phyloP scores from a whole-genome alignment of 2,113 vertebrate genomes.

The Microtus ochrogaster region DNA sequence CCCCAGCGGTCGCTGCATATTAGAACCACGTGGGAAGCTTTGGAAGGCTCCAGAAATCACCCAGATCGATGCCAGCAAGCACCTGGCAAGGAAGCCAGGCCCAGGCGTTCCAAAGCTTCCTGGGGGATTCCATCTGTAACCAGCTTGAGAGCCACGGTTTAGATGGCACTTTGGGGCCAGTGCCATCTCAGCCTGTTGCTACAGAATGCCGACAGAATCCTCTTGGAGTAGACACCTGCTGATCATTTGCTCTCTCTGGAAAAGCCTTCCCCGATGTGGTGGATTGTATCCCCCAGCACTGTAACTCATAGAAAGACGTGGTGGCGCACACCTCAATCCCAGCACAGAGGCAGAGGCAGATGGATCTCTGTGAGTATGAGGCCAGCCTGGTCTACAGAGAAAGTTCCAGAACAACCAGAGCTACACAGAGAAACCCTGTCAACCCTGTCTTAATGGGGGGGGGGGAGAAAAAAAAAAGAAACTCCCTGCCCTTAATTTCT shows the following conservation, averaged over 20 bases:
- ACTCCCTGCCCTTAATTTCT: background rate
- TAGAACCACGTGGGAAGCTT: background rate
- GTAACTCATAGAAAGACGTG: background rate
- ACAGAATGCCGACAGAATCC: background rate
- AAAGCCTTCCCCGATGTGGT: background rate
- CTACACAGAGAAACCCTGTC: background rate
- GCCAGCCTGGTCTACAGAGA: background rate
- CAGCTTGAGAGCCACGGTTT: background rate
- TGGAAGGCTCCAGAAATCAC: conserved; percentile 27
- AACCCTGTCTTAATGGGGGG: background rate
- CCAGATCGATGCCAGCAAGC: background rate
- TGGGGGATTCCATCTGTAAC: background rate
- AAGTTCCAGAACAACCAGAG: background rate
- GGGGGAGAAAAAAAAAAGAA: background rate
- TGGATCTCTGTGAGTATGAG: background rate
- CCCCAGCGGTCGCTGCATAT: background rate
- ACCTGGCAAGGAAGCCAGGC: background rate
- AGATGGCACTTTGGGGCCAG: background rate
- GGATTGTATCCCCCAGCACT: background rate
- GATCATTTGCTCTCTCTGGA: background rate
- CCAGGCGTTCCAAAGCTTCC: background rate
- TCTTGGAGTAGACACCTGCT: background rate
- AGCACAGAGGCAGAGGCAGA: background rate
- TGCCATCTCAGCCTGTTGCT: background rate
- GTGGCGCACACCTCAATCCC: background rate